Evolutionary conservation across 1,140 invertebrate genomes (phyloP), one percentile per base, ranked within the genome.

Genomic region (Conus ventricosus): DNA sequence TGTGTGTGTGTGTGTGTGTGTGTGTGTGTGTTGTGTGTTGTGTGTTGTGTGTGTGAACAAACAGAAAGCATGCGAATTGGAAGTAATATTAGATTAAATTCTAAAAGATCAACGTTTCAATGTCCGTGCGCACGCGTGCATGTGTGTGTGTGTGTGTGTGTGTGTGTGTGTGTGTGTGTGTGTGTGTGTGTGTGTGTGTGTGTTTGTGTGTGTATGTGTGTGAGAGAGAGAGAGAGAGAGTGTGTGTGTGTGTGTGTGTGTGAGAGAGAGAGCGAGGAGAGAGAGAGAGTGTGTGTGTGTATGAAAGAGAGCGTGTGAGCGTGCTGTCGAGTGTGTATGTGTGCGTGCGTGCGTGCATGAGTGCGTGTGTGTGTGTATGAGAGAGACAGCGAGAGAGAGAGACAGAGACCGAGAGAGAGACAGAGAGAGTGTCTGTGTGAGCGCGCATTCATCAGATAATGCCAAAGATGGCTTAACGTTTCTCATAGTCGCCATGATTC

Each of bases 121-220:
- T 39, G 39, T 39, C 39, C 39, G 67, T 71, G 67, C 23, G 67
- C 20, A 8, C 23, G 67, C 23, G 67, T 71, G 67, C 20, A 23
- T 71, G 67, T 71, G 67, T 71, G 67, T 71, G 67, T 71, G 67
- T 71, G 67, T 71, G 67, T 71, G 67, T 71, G 67, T 71, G 67
- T 81, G 78, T 51, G 27, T 54, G 27, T 51, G 53, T 51, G 78
- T 54, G 27, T 81, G 27, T 51, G 78, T 51, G 53, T 39, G 53
- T 54, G 53, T 39, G 27, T 81, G 27, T 39, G 27, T 51, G 27
- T 81, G 78, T 51, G 53, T 54, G 53, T 51, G 27, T 81, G 78
- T 54, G 53, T 81, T 5, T 81, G 78, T 54, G 27, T 39, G 78
- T 81, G 6, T 54, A 20, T 51, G 6, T 51, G 6, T 81, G 27